Base-by-base conservation (phyloP, 2,888 invertebrate genomes). In the Periphyllus acericola region DNA sequence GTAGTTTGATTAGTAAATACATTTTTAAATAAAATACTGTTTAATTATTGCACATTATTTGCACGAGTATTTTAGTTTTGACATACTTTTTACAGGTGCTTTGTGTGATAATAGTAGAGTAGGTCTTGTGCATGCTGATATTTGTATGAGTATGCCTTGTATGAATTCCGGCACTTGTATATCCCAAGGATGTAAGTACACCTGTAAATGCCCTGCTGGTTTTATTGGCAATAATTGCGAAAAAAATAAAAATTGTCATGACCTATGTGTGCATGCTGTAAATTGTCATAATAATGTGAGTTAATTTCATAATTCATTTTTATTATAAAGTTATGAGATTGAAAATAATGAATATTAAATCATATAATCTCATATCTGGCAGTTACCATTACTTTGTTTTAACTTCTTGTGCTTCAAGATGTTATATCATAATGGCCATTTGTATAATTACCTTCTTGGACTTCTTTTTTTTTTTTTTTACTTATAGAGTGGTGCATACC, bases 231-330 rank as follows among this genome's bases (percentile, higher is more conserved):
- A 91, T 80, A 75, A 40, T 36, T 75, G 75, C 21, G 75, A 75
- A 36, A 34, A 21, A 21, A 40, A 4, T 75, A 92, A 40, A 21
- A 91, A 91, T 92, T 97, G 97, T 92, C 95, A 95, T 90, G 94
- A 94, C 91, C 96, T 96, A 0, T 96, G 96, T 91, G 91, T 93
- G 76, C 94, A 94, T 90, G 96, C 94, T 89, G 91, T 92, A 89
- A 91, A 92, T 90, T 95, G 95, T 92, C 92, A 92, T 89, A 94
- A 94, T 91, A 93, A 93, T 90, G 95, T 95, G 92, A 94, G 94
- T 94, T 90, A 75, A 68, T 68, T 36, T 36, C 2, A 14, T 46
- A 55, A 52, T 40, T 83, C 0, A 40, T 11, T 46, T n/a, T 14
- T 46, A 46, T 46, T 46, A 14, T 46, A 46, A 11, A 46, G 46